These are phyloP conservation scores for Macquaria australasica DNA, from an alignment of 2,113 vertebrate species.

Conservation along the genomic window DNA sequence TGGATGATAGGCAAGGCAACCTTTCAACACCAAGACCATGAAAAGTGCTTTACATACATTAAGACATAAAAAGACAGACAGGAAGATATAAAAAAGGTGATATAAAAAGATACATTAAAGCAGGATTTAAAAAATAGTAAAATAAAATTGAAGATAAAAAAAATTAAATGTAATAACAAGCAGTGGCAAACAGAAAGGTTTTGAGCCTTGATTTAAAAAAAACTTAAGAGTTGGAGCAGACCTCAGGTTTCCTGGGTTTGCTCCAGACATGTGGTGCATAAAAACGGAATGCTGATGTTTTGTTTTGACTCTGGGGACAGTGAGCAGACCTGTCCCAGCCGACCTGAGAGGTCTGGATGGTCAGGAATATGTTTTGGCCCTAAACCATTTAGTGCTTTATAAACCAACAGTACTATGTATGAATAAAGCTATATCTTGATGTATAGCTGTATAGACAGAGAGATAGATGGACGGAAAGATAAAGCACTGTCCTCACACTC, in stretches of 20 bases:
- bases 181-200: too few species aligned
- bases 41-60: background rate
- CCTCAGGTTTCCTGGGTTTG: background rate
- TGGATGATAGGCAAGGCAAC: background rate
- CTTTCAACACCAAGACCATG: background rate
- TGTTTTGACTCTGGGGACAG: background rate
- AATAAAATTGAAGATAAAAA: background rate
- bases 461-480: background rate
- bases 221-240: background rate
- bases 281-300: slow-evolving; percentile 12
- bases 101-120: background rate
- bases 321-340: background rate
- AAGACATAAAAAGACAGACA: background rate
- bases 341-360: slow-evolving; percentile 9
- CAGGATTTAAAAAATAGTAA: background rate
- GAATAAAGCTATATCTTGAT: background rate
- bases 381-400: slow-evolving; percentile 7
- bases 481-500: slow-evolving; percentile 37
- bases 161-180: too few species aligned
- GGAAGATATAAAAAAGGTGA: background rate
- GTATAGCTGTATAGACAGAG: background rate
- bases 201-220: background rate
- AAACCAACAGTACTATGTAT: background rate
- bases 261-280: background rate
- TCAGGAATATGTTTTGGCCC: background rate